phyloP scores from a whole-genome alignment of 2,888 invertebrate genomes.

The Aquatica leii region DNA sequence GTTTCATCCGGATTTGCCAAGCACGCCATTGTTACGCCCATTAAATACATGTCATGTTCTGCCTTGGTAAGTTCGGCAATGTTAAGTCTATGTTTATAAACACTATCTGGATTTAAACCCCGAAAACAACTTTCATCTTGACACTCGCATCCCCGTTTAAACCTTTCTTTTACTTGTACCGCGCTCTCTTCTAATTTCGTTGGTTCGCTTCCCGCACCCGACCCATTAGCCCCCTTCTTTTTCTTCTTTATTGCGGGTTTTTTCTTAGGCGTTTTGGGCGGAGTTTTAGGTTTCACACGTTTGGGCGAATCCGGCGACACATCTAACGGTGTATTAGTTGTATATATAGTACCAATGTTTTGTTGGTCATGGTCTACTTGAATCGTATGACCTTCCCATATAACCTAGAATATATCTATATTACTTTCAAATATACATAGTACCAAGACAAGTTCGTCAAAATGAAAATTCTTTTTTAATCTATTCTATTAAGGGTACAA shows the following conservation, averaged over 20 bases:
- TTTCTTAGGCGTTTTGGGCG: conserved; percentile 59
- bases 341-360: conserved; percentile 55
- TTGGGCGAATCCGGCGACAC: conserved; percentile 44
- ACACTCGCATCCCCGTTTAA: conserved; percentile 78
- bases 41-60: conserved; percentile 85
- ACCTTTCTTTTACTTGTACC: conserved; percentile 72
- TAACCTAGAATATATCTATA: conserved; percentile 67
- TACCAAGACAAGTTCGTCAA: background rate
- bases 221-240: conserved; percentile 61
- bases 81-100: conserved; percentile 78
- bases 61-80: conserved; percentile 82
- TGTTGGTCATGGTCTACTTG: conserved; percentile 64
- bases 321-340: conserved; percentile 42
- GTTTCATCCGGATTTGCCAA: conserved; percentile 78
- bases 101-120: conserved; percentile 77
- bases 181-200: conserved; percentile 77
- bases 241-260: conserved; percentile 62
- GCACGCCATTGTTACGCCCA: conserved; percentile 86
- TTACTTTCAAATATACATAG: background rate
- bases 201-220: conserved; percentile 64
- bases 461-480: background rate
- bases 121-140: conserved; percentile 79
- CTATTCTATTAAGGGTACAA: conserved; percentile 24
- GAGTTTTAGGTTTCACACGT: conserved; percentile 53
- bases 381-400: conserved; percentile 74